These are phyloP conservation scores for Holacanthus passer DNA, from an alignment of 2,113 vertebrate species.

Conservation along the genomic window DNA sequence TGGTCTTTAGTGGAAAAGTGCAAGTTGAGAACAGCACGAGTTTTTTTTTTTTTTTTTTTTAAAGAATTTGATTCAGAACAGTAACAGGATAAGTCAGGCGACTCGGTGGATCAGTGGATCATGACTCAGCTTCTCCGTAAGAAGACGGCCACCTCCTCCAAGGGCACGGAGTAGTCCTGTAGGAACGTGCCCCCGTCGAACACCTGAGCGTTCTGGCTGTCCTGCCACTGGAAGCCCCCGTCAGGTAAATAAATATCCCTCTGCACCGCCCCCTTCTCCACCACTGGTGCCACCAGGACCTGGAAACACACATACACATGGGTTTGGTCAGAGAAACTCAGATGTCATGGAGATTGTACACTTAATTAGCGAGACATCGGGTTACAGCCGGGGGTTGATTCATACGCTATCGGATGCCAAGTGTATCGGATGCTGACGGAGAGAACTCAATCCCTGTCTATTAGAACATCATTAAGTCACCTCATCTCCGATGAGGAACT, in stretches of 20 bases:
- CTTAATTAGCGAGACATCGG: constrained; percentile 38
- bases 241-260: constrained; percentile 91
- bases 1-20: constrained; percentile 87
- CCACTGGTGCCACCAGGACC: constrained; percentile 91
- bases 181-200: constrained; percentile 90
- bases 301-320: constrained; percentile 64
- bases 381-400: constrained; percentile 24
- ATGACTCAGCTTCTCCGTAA: constrained; percentile 77
- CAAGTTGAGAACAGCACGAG: constrained; percentile 83
- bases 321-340: constrained; percentile 22
- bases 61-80: constrained; percentile 62
- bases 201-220: constrained; percentile 84
- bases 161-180: constrained; percentile 85
- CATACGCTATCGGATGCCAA: neutral
- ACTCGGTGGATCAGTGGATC: constrained; percentile 55
- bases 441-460: constrained; percentile 34
- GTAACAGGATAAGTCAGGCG: constrained; percentile 68
- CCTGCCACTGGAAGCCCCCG: constrained; percentile 87
- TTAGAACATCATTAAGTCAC: constrained; percentile 73
- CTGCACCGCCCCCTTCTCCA: constrained; percentile 84
- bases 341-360: constrained; percentile 20
- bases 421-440: constrained; percentile 13
- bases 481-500: constrained; percentile 94
- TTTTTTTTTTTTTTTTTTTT: constrained; percentile 38
- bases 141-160: constrained; percentile 88